phyloP scores from a whole-genome alignment of 2,797 vertebrate genomes.

The Thaleichthys pacificus region DNA sequence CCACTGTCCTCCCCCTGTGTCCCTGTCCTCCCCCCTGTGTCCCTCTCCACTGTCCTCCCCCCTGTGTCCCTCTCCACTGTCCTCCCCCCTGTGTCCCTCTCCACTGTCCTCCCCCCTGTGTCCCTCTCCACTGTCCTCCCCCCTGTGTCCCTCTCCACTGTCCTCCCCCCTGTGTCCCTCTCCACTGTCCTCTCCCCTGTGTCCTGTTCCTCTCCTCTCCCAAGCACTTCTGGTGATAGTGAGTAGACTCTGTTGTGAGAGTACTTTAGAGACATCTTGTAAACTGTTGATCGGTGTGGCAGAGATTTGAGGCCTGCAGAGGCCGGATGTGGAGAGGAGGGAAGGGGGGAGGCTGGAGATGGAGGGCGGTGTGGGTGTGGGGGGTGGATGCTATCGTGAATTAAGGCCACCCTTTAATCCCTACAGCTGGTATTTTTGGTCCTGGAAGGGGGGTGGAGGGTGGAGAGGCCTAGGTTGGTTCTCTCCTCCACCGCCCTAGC shows the following conservation, averaged over 20 bases:
- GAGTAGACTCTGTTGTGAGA: constrained; percentile 35
- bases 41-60: no score
- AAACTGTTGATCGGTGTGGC: constrained; percentile 26
- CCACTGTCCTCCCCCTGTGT: no score
- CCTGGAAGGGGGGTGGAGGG: constrained; percentile 42
- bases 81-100: no score
- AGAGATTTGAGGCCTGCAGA: constrained; percentile 8
- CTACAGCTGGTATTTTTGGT: constrained; percentile 52
- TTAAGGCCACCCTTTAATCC: constrained; percentile 44
- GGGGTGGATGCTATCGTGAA: constrained; percentile 24
- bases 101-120: no score
- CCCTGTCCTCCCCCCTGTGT: no score
- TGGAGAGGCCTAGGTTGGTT: constrained; percentile 49
- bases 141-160: no score
- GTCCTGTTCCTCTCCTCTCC: constrained; percentile 36
- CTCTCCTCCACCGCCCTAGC: constrained; percentile 41
- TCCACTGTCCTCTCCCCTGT: not conserved
- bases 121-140: no score
- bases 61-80: no score
- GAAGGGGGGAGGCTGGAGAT: constrained; percentile 19
- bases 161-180: no score
- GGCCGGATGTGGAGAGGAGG: constrained; percentile 17
- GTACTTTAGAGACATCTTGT: constrained; percentile 63
- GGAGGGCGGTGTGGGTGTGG: constrained; percentile 9
- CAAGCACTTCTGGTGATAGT: constrained; percentile 40